Evolutionary conservation across 2,113 vertebrate species (phyloP).

Genomic region (Salminus brasiliensis): DNA sequence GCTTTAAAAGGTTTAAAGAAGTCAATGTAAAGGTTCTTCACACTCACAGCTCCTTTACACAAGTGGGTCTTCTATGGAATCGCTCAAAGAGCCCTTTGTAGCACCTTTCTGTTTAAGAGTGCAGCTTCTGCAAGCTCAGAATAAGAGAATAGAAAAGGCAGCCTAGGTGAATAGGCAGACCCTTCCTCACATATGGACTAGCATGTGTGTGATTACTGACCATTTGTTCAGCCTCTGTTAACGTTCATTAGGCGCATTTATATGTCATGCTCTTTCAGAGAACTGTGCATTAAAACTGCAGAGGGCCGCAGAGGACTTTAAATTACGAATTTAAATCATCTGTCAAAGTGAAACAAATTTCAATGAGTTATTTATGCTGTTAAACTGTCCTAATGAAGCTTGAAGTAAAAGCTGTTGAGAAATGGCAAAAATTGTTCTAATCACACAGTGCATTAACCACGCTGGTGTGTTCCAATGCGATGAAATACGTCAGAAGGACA

Average conservation of each 20-base stretch:
- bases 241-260: not conserved
- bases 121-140: too few relatives aligned
- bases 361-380: constrained; percentile 18
- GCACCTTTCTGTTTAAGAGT: too few relatives aligned
- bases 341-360: constrained; percentile 3
- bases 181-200: not conserved
- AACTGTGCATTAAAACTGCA: not conserved
- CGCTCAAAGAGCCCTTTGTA: too few relatives aligned
- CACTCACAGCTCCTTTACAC: too few relatives aligned
- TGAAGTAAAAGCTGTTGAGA: constrained; percentile 14
- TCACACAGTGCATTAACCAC: constrained; percentile 33
- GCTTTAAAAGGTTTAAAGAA: too few relatives aligned
- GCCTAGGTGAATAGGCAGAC: constrained; percentile 13
- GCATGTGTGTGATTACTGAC: too few relatives aligned
- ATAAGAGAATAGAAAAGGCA: too few relatives aligned
- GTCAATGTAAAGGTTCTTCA: too few relatives aligned
- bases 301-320: not conserved
- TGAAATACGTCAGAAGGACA: not conserved
- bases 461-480: not conserved
- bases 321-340: constrained; percentile 26
- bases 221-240: not conserved
- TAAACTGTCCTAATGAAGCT: constrained; percentile 16
- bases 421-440: constrained; percentile 12
- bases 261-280: not conserved
- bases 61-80: too few relatives aligned